Evolutionary conservation across 2,888 invertebrate genomes (phyloP).

Genomic region (Auanema sp.): DNA sequence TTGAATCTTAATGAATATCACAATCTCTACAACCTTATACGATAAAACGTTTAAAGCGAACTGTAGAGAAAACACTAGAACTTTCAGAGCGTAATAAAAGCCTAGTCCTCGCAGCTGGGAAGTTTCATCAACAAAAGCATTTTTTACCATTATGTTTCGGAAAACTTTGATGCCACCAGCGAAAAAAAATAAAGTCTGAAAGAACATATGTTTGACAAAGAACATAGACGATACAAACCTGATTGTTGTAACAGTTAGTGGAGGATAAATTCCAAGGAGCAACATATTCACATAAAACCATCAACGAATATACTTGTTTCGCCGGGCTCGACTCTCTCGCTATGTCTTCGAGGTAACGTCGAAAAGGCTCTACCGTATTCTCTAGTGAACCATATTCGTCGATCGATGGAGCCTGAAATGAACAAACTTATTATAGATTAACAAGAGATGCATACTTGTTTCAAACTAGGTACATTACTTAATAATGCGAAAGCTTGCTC

Average conservation of each 20-base stretch:
- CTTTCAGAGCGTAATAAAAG: no score
- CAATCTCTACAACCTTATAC: no score
- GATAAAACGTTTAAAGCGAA: no score
- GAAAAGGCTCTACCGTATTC: neutral
- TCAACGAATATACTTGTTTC: neutral
- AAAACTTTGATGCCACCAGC: no score
- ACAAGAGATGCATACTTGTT: neutral
- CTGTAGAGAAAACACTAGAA: no score
- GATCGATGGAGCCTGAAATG: neutral
- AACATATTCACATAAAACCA: neutral
- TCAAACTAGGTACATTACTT: constrained; percentile 6
- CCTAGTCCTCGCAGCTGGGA: no score
- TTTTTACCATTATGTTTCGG: no score
- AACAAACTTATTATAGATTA: neutral
- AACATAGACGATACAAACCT: neutral
- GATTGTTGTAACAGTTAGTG: neutral
- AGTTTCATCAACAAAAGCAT: no score
- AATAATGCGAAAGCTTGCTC: constrained; percentile 10
- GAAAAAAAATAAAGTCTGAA: no score
- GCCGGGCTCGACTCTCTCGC: neutral
- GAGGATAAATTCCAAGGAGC: neutral
- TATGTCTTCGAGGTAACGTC: neutral
- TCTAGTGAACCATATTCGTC: neutral
- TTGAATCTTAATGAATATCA: no score
- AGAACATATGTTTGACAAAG: no score